A percentile compares a stretch with the other conserved stretches of the same genome.
Conservation (phyloP, 2,797 vertebrate species). For the Buceros bicornis region DNA sequence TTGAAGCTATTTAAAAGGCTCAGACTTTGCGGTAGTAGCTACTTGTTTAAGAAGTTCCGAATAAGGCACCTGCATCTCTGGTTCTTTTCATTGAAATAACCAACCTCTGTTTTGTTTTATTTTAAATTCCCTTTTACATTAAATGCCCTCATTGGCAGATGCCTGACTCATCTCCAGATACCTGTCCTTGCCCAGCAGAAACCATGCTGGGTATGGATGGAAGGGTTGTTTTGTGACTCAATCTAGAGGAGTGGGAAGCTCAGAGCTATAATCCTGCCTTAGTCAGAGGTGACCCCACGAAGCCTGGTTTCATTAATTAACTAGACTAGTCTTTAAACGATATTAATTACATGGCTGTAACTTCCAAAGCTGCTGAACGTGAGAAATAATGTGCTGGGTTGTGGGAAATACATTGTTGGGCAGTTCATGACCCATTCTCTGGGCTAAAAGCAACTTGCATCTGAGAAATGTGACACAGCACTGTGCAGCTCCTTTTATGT, state of each 20-base stretch:
- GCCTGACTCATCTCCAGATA: neutral
- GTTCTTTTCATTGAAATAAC: neutral
- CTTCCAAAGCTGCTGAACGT: neutral
- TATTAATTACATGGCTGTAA: constrained; percentile 5
- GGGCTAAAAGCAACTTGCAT: neutral
- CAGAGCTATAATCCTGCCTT: constrained; percentile 2
- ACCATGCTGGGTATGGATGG: neutral
- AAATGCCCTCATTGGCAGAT: neutral
- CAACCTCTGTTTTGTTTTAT: neutral
- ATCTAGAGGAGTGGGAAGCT: neutral
- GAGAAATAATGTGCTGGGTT: constrained; percentile 10
- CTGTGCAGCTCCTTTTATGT: neutral
- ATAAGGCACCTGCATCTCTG: neutral
- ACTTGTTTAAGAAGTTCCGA: neutral
- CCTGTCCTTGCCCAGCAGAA: neutral
- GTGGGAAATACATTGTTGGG: neutral
- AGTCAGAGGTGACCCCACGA: constrained; percentile 15
- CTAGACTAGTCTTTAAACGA: constrained; percentile 1
- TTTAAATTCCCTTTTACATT: neutral
- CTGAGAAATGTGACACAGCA: neutral
- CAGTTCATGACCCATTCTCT: neutral
- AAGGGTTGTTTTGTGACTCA: constrained; percentile 7
- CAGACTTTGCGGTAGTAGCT: neutral
- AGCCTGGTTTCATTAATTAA: neutral
- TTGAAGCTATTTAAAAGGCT: neutral